These are phyloP conservation scores for Aphyosemion australe DNA, from an alignment of 2,113 vertebrate species.

Conservation along the genomic window DNA sequence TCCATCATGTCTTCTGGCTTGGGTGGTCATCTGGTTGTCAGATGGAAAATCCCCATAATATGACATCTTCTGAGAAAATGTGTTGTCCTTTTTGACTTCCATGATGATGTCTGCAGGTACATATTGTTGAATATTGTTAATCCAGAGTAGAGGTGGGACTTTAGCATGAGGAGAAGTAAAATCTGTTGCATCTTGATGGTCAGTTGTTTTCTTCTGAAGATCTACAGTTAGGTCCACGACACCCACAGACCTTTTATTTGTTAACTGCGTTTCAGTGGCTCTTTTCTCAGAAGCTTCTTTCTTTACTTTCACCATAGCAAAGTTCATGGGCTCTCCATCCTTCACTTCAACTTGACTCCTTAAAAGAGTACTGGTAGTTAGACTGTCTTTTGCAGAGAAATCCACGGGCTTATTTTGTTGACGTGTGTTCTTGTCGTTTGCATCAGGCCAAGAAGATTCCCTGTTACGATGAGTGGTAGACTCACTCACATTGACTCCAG, in stretches of 20 bases:
- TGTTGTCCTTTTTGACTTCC: constrained; percentile 9
- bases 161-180: constrained; percentile 41
- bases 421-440: constrained; percentile 48
- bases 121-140: constrained; percentile 35
- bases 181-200: constrained; percentile 50
- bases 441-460: constrained; percentile 26
- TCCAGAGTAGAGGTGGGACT: constrained; percentile 8
- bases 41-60: background rate
- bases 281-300: constrained; percentile 78
- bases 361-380: constrained; percentile 33
- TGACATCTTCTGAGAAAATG: constrained; percentile 20
- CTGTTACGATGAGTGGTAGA: constrained; percentile 39
- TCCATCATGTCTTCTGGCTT: constrained; percentile 24
- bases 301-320: constrained; percentile 79
- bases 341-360: constrained; percentile 69
- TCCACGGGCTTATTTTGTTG: constrained; percentile 82
- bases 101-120: background rate
- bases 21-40: constrained; percentile 16
- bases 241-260: constrained; percentile 58
- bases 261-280: constrained; percentile 34
- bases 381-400: constrained; percentile 81
- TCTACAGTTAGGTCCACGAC: constrained; percentile 82
- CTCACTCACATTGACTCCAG: constrained; percentile 51
- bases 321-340: constrained; percentile 85
- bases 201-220: constrained; percentile 31